phyloP scores from a whole-genome alignment of 2,113 vertebrate species.

The Apistogramma diplotaenia region DNA sequence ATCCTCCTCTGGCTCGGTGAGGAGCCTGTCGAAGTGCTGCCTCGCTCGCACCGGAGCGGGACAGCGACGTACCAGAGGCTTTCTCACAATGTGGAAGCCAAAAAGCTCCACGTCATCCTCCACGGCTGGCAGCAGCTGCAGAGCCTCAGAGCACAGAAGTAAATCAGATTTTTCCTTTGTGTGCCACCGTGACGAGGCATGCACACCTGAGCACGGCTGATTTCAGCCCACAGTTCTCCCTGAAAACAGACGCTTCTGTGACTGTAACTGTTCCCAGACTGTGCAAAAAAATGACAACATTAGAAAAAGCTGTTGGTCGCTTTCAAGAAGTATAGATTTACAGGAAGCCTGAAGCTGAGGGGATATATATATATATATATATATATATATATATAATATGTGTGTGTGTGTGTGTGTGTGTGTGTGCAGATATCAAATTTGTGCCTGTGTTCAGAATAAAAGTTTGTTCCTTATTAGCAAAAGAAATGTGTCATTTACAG shows the following conservation, averaged over 20 bases:
- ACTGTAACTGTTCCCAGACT: background rate
- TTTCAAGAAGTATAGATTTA: background rate
- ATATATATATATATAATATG: too few relatives aligned
- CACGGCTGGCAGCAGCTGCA: constrained; percentile 24
- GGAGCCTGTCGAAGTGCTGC: constrained; percentile 23
- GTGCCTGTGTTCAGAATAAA: background rate
- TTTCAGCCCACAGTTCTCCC: background rate
- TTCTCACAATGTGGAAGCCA: constrained; percentile 17
- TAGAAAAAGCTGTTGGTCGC: background rate
- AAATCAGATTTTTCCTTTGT: background rate
- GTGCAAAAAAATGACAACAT: background rate
- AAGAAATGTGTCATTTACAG: background rate
- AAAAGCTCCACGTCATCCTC: background rate
- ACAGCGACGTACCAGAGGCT: constrained; percentile 23
- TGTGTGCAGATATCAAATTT: background rate
- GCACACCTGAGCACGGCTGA: background rate
- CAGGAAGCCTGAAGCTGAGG: background rate
- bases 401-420: too few relatives aligned
- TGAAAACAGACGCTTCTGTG: background rate
- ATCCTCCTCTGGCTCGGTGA: constrained; percentile 25
- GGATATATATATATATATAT: too few relatives aligned
- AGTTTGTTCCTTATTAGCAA: background rate
- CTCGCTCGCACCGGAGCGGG: background rate
- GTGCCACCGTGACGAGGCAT: background rate
- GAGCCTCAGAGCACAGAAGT: background rate